Conservation (phyloP, 1,140 invertebrate genomes). For the Coptotermes formosanus region DNA sequence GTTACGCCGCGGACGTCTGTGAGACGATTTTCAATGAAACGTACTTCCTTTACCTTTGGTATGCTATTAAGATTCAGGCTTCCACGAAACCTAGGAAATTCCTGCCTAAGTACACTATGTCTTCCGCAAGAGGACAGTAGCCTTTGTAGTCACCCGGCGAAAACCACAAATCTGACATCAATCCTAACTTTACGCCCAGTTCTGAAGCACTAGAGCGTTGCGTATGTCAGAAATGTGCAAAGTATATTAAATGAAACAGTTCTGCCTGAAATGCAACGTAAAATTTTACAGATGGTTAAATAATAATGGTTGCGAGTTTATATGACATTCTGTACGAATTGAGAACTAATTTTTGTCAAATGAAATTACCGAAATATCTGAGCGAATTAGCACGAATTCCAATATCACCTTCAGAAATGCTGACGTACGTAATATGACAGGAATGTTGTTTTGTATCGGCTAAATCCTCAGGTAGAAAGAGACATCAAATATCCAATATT, state of each 20-base stretch:
- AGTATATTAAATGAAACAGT: neutral
- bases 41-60: no score
- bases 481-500: neutral
- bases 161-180: no score
- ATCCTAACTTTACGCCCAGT: no score
- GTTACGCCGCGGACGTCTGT: no score
- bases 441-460: slow-evolving; percentile 2
- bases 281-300: neutral
- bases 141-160: no score
- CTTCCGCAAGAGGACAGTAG: no score
- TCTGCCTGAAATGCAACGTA: neutral
- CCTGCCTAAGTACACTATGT: no score
- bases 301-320: neutral
- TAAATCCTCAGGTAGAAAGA: neutral
- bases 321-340: neutral
- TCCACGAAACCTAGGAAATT: no score
- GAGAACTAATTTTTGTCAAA: neutral
- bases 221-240: neutral
- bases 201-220: no score
- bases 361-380: slow-evolving; percentile 9
- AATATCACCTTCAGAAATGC: slow-evolving; percentile 1
- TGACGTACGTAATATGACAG: neutral
- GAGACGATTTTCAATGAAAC: no score
- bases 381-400: slow-evolving; percentile 14
- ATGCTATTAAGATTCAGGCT: no score